Evolutionary conservation across 2,113 vertebrate genomes (phyloP).

Genomic region (Engystomops pustulosus): DNA sequence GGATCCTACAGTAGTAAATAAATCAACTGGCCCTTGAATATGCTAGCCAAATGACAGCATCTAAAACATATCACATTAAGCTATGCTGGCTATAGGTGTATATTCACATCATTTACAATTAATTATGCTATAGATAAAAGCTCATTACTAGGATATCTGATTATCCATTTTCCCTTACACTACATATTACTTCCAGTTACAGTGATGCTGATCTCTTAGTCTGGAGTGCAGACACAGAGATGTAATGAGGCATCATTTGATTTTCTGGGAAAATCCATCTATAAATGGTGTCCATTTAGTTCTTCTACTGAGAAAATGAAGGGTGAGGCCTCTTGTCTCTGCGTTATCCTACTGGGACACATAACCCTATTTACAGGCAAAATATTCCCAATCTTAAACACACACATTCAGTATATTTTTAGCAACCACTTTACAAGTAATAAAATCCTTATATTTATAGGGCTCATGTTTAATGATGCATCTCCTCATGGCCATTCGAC

Average conservation of each 20-base stretch:
- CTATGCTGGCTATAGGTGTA: neutral
- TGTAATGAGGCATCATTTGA: slow-evolving; percentile 14
- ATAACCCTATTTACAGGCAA: neutral
- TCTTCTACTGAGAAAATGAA: neutral
- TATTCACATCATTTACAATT: neutral
- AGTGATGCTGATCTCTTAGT: neutral
- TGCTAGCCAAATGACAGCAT: too few relatives aligned
- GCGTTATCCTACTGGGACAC: neutral
- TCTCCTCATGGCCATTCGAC: too few relatives aligned
- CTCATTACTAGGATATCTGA: neutral
- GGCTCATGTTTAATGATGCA: neutral
- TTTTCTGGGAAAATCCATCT: slow-evolving; percentile 30
- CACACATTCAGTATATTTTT: neutral
- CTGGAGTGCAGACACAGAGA: neutral
- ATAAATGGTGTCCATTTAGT: neutral
- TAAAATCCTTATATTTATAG: neutral
- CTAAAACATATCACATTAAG: too few relatives aligned
- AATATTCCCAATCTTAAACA: neutral
- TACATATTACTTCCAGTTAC: neutral
- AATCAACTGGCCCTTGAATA: too few relatives aligned
- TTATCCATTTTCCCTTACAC: neutral
- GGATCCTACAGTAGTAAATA: too few relatives aligned
- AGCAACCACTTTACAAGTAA: neutral
- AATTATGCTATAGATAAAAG: neutral
- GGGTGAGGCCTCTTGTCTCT: neutral